Evolutionary conservation across 1,140 invertebrate genomes (phyloP), one percentile per base, ranked within the genome.

Genomic region (Scaptomyza graminum): DNA sequence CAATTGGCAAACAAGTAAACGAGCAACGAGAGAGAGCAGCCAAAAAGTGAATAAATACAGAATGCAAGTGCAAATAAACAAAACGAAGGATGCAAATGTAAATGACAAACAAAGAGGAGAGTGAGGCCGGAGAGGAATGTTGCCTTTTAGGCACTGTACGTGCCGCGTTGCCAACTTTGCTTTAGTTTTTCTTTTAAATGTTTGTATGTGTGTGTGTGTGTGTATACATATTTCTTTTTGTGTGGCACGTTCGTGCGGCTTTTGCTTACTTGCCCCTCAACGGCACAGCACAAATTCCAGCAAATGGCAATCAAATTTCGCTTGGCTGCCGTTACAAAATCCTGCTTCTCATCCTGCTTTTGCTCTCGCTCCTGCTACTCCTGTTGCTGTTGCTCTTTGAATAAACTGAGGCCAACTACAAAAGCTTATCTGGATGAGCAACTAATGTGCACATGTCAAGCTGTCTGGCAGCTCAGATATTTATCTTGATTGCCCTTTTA

Each of bases 21-120:
- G 57, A 62, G 56, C 54, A 62, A 16, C 57, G 28, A 22, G 47
- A 13, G 12, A 60, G 13, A 13, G 63, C 52, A 52, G 56, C 71
- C 67, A 64, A 66, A 80, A 82, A 79, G 70, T 88, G 78, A 78
- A 77, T 76, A 88, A 81, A 87, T 78, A 79, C 65, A 60, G 68
- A 72, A 52, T 59, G 63, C 56, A 66, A 41, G 57, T 50, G 75
- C 64, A 74, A 76, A 76, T 59, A 69, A 65, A 69, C 64, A 65
- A 64, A 70, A 37, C 55, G 50, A 52, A 78, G 70, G 70, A 74
- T 74, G 79, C 75, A 67, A 67, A 67, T 67, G 63, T 46, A 73
- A 68, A 73, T 68, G 50, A 72, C 46, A 59, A 63, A 63, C 39
- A 25, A 39, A 52, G 22, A 6, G 3, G 5, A 7, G 4, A 12